Evolutionary conservation across 2,797 vertebrate species (phyloP), one percentile per base, ranked within the genome.

Genomic region (Anguilla marmorata): DNA sequence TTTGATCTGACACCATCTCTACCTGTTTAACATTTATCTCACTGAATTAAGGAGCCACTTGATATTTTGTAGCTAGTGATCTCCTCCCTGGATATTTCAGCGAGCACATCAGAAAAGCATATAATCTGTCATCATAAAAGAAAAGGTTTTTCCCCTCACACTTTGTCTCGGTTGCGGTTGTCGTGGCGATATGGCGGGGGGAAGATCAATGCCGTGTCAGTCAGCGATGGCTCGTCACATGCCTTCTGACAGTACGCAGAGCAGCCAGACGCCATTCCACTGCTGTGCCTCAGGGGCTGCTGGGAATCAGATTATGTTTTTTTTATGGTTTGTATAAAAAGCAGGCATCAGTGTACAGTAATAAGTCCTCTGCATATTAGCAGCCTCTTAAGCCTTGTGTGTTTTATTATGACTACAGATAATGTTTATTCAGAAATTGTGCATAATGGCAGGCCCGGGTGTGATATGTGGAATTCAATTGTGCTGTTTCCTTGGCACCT

Each of bases 401-500:
- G 45, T 50, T 88, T 85, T 24, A 76, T 69, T 37, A 50, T 58
- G 83, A 27, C 33, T 76, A n/a, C 72, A n/a, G 56, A 85, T 79
- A 21, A 48, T 79, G 83, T 60, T 85, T 74, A 76, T 76, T 94
- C 93, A 93, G 89, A 88, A 89, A 89, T 91, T 89, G 89, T 91
- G 93, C 94, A 93, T 93, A 93, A 90, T 90, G 87, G 90, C 92
- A 92, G 92, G 72, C 92, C 91, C 82, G 14, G 56, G 92, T 92
- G 95, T 94, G 92, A 94, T 94, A 92, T 91, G 87, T 41, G 91
- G 93, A 93, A 94, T 95, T 93, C 92, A 92, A 94, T 89, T 88
- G 89, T 90, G 88, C 90, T 90, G 85, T 91, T 86, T 88, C 88
- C 24, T 87, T 48, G 45, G 27, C 30, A 82, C 79, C 79, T 82